Evolutionary conservation across 1,140 invertebrate species (phyloP).

Genomic region (Caenorhabditis latens): DNA sequence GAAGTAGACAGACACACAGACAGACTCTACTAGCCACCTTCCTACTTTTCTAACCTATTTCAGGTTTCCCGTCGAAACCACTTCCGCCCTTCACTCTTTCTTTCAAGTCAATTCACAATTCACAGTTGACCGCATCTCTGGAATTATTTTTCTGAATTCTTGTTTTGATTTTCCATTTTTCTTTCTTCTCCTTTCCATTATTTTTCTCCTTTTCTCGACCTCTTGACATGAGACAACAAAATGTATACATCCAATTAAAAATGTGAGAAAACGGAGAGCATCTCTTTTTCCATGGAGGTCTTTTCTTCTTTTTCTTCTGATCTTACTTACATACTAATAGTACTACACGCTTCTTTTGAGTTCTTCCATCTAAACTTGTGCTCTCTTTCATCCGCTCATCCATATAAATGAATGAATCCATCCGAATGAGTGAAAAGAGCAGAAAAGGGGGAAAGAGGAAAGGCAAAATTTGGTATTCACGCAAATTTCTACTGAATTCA

Average conservation of each 20-base stretch:
- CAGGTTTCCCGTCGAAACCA: background rate
- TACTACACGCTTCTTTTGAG: background rate
- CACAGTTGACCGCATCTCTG: constrained; percentile 36
- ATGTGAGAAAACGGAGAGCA: constrained; percentile 17
- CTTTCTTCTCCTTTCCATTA: background rate
- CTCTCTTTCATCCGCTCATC: constrained; percentile 15
- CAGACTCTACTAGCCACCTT: too few species aligned
- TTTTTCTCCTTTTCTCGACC: constrained; percentile 7
- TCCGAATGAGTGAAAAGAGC: constrained; percentile 10
- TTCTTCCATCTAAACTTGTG: constrained; percentile 1
- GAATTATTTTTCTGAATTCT: background rate
- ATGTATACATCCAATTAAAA: constrained; percentile 50
- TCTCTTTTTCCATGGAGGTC: constrained; percentile 10
- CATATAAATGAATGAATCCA: constrained; percentile 52
- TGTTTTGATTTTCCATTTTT: background rate
- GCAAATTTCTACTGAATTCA: constrained; percentile 44
- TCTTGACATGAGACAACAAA: constrained; percentile 1
- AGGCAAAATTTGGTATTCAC: constrained; percentile 33
- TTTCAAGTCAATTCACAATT: constrained; percentile 39
- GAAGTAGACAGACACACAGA: too few species aligned
- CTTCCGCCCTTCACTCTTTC: background rate
- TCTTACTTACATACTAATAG: background rate
- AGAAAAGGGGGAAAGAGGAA: background rate
- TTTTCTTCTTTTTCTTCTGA: constrained; percentile 25
- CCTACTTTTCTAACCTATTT: background rate